Evolutionary conservation across 2,797 vertebrate species (phyloP).

Genomic region (Anguilla megastoma): DNA sequence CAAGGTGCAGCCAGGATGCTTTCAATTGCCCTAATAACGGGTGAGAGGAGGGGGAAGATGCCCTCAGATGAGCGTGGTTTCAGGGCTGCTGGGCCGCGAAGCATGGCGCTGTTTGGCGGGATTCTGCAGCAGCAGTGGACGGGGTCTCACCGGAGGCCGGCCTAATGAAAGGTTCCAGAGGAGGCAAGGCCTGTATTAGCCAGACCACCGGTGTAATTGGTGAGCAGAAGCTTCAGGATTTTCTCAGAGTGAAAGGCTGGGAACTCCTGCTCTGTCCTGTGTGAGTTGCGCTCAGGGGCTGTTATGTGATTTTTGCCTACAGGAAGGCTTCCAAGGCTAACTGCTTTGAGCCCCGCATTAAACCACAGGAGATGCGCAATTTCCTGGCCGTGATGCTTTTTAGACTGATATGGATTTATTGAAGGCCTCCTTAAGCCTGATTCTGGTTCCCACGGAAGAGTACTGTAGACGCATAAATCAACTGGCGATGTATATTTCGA

Average conservation of each 20-base stretch:
- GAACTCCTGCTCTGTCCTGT: background rate
- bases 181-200: constrained; percentile 28
- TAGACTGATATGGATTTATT: constrained; percentile 16
- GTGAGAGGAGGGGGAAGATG: constrained; percentile 22
- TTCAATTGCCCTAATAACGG: constrained; percentile 6
- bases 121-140: background rate
- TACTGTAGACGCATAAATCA: background rate
- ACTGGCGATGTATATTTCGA: background rate
- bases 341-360: constrained; percentile 27
- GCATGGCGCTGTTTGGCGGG: background rate
- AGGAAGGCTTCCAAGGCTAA: constrained; percentile 34
- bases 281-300: background rate
- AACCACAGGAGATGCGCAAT: constrained; percentile 28
- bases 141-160: background rate
- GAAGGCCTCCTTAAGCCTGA: background rate
- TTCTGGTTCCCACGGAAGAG: constrained; percentile 13
- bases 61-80: background rate
- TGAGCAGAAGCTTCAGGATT: background rate
- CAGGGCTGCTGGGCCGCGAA: background rate
- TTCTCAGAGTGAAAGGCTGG: constrained; percentile 32
- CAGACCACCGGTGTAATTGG: constrained; percentile 19
- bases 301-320: constrained; percentile 16
- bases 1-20: background rate
- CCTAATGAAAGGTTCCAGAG: constrained; percentile 49
- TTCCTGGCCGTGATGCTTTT: constrained; percentile 34